A percentile compares a stretch with the other conserved stretches of the same genome.
Conservation (phyloP, 2,113 vertebrate genomes). For the Capreolus pygargus region DNA sequence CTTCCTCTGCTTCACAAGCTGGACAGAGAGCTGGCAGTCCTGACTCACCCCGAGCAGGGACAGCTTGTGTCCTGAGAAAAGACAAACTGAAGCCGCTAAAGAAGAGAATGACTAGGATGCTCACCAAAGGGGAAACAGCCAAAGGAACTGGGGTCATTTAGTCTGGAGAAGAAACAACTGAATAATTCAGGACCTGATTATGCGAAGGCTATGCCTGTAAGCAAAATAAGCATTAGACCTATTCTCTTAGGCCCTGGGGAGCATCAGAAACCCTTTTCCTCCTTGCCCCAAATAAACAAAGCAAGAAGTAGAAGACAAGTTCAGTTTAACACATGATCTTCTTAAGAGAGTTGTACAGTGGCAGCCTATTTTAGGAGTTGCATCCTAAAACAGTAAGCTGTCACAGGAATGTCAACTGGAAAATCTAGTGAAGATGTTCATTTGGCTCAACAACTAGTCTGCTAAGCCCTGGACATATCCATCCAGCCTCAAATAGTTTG, state of each 20-base stretch:
- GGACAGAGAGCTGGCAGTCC: neutral
- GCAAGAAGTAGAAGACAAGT: neutral
- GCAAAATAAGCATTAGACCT: neutral
- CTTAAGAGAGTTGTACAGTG: neutral
- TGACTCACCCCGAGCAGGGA: neutral
- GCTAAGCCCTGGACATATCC: neutral
- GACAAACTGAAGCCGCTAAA: neutral
- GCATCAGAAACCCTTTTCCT: neutral
- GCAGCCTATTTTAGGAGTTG: neutral
- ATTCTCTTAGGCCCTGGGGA: neutral
- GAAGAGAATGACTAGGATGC: neutral
- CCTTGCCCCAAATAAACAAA: neutral
- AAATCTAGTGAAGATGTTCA: neutral
- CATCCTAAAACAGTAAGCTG: neutral
- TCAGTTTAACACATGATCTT: neutral
- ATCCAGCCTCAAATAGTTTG: neutral
- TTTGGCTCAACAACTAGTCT: neutral
- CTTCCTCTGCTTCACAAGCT: neutral
- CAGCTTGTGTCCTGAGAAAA: neutral
- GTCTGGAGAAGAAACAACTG: neutral
- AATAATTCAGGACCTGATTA: neutral
- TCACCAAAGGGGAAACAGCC: neutral
- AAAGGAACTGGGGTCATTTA: neutral
- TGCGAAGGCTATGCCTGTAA: neutral
- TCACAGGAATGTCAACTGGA: neutral